Conservation (phyloP, 35 echinoderm and acorn worm species). For the Hemicentrotus pulcherrimus region DNA sequence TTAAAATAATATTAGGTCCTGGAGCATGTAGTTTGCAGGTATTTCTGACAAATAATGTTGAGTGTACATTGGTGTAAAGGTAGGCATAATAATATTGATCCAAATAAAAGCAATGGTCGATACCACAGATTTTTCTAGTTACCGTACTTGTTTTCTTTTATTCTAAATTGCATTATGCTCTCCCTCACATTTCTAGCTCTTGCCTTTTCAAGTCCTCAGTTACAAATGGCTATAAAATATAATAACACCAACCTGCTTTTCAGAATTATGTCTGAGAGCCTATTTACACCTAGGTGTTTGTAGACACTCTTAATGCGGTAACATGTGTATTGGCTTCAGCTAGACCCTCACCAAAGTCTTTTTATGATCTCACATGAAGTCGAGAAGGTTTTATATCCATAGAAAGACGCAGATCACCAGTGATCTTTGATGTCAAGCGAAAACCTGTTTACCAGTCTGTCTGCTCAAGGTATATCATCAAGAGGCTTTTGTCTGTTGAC, state of each 20-base stretch:
- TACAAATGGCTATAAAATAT: neutral
- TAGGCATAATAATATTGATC: no score
- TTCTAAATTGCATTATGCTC: neutral
- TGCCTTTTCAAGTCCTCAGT: neutral
- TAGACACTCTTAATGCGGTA: neutral
- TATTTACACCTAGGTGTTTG: neutral
- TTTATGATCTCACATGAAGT: neutral
- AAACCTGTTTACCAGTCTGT: neutral
- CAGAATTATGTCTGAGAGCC: neutral
- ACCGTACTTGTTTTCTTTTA: neutral
- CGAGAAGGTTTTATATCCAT: neutral
- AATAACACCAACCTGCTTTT: neutral
- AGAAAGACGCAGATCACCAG: neutral
- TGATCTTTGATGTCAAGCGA: neutral
- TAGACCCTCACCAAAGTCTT: neutral
- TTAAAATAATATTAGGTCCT: no score
- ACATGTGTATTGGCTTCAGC: neutral
- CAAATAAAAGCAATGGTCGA: neutral
- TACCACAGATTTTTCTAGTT: neutral
- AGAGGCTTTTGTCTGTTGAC: neutral
- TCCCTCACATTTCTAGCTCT: neutral
- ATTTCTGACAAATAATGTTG: no score
- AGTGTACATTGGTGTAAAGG: no score
- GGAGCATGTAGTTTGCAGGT: no score
- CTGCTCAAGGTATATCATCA: neutral